Percentiles rank a stretch among this genome's conserved stretches.
These are phyloP conservation scores for Orthosia incerta DNA, from an alignment of 2,888 invertebrate genomes.

Conservation along the genomic window DNA sequence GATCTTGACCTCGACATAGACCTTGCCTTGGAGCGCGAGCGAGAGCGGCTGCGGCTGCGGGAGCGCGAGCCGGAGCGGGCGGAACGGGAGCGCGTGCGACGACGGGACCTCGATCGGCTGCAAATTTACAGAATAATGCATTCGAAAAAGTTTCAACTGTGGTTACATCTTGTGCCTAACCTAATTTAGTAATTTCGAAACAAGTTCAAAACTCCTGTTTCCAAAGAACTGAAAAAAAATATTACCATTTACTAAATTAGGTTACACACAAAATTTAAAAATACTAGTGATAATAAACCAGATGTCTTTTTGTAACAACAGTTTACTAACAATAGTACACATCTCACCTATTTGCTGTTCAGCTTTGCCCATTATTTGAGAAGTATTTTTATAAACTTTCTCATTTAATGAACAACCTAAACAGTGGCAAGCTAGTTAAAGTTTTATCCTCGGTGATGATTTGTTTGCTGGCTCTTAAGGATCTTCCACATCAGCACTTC, in stretches of 20 bases:
- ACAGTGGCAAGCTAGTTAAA: neutral
- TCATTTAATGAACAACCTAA: constrained; percentile 34
- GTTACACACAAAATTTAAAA: constrained; percentile 48
- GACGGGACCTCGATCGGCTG: constrained; percentile 92
- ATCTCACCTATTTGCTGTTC: constrained; percentile 10
- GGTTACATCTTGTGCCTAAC: constrained; percentile 41
- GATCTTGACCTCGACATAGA: constrained; percentile 89
- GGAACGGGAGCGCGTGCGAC: constrained; percentile 92
- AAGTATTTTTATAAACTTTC: constrained; percentile 18
- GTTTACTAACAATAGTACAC: constrained; percentile 53
- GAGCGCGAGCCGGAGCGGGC: constrained; percentile 88
- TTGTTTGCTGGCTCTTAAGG: constrained; percentile 27
- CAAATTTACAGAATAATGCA: constrained; percentile 63
- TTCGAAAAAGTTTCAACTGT: constrained; percentile 21
- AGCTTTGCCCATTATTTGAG: constrained; percentile 35
- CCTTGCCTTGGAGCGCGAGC: constrained; percentile 89
- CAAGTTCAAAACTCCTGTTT: neutral
- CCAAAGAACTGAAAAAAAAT: neutral
- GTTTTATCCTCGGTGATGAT: constrained; percentile 2
- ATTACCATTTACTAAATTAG: constrained; percentile 53
- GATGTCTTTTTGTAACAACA: constrained; percentile 20
- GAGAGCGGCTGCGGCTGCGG: constrained; percentile 87
- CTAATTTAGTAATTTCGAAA: constrained; percentile 41
- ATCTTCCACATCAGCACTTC: constrained; percentile 40
- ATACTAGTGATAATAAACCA: constrained; percentile 56